Base-by-base conservation (phyloP, 2,888 invertebrate genomes). In the Teinopalpus imperialis region DNA sequence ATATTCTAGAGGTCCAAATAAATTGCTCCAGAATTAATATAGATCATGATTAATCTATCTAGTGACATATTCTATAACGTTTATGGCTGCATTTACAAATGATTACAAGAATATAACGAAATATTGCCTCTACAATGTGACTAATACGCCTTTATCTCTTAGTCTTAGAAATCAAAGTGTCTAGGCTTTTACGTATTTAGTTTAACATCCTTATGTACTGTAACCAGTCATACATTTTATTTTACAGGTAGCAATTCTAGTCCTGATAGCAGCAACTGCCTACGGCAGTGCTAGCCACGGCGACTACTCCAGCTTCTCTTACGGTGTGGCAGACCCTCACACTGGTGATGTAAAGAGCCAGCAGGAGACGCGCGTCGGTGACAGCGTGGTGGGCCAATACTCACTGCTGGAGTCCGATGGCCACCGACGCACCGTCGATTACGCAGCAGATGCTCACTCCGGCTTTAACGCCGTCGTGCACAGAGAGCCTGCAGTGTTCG, bases 381-480 rank as follows among this genome's bases (percentile, higher is more conserved):
- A 85, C 63, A 76, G 70, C 39, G 89, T 90, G 6, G 79, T 80
- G 31, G 89, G 89, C 9, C 81, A 85, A 51, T 90, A 89, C 69
- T 88, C 89, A 32, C 73, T 90, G 36, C 62, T 77, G 47, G 90
- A 90, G 40, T 67, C 90, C 32, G 90, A 90, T 56, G 90, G 90
- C 57, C 83, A 82, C 36, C 76, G 79, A 49, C 81, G 90, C 51
- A 86, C 79, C 16, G 90, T 90, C 1, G 90, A 90, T 69, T 90
- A 90, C 69, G 83, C 83, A 10, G 87, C 90, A 9, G 89, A 89
- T 36, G 77, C 81, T 1, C 64, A 80, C 49, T 74, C 67, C 48
- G 90, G 90, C 6, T 90, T 90, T 77, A 90, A 90, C 74, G 90
- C 90, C 32, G 78, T 90, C 30, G 90, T 90, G 0, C 83, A 81